Base-by-base conservation (phyloP, 64 coral and sea anemone species). In the Porites lutea region DNA sequence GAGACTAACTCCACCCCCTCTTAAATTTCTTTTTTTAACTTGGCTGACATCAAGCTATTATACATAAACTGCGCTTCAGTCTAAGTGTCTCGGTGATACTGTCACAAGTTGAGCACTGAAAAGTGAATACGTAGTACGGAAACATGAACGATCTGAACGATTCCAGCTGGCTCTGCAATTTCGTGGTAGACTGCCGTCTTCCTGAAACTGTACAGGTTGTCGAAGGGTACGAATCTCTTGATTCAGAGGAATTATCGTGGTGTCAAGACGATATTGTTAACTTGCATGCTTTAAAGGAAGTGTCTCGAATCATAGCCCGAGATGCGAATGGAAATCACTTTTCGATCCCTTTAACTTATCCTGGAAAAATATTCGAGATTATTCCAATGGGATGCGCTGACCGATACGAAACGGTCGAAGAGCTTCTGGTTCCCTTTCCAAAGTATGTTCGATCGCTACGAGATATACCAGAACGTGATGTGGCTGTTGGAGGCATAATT, bases 201-300 rank as follows among this genome's bases (percentile, higher is more conserved):
- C 79, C 79, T 10, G 13, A 83, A 65, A 83, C 79, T 48, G 8
- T 65, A 7, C 13, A 65, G 48, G 60, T 83, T 48, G 79, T 83
- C 16, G 79, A 83, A 18, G 79, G 79, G 60, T 83, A 83, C 16
- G 59, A 82, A 6, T 83, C 76, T 27, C 50, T 65, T 21, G 60
- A 83, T 0, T 50, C 60, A 6, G 45, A 18, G 6, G 44, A 83
- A 65, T 48, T 46, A 48, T 83, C 79, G 13, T 83, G 79, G 79
- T 83, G 57, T 18, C 13, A 49, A 83, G 79, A 55, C 5, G 59
- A 83, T 11, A 83, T 65, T 19, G 13, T 83, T 8, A 45, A 65
- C 79, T 48, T 83, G 37, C 79, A 83, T 55, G 11, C 23, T 15
- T 48, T 83, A 15, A 46, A 16, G 37, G 79, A 83, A 48, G 5